Evolutionary conservation across 2,113 vertebrate species (phyloP), one percentile per base, ranked within the genome.

Genomic region (Anguilla rostrata): DNA sequence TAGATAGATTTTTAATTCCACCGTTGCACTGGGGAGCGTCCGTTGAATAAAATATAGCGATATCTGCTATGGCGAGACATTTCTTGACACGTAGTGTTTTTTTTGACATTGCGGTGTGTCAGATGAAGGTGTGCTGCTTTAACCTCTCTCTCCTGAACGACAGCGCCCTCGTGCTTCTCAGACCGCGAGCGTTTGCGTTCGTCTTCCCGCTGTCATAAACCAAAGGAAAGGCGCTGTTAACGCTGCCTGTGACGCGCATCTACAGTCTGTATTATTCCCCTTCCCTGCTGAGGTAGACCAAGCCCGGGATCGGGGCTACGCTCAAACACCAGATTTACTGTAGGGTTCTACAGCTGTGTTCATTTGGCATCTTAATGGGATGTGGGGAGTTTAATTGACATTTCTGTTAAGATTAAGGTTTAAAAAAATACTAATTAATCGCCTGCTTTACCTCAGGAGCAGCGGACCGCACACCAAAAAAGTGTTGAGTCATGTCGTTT

Each of bases 111-210:
- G 26, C 63, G 26, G 63, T 75, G 71, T 75, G 71, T 75, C 71
- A 75, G 71, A 1, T 34, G 71, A 34, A 75, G 71, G 71, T 34
- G 71, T 75, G 0, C 5, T 75, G n/a, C n/a, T 29, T 75, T 75
- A 75, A 75, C 71, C 71, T 75, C 71, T 53, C 71, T 53, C 49
- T 75, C 26, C 71, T 75, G 71, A 75, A 75, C 12, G 71, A n/a
- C 71, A 34, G 71, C 12, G 34, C 71, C 71, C 71, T 34, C 34
- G n/a, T 34, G n/a, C 71, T 75, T 75, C 34, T 75, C 71, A 75
- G 9, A 75, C 71, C 34, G 63, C 20, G 20, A 20, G 26, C 9
- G n/a, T 34, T 29, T 75, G 26, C 12, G 2, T 34, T 75, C n/a
- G 34, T n/a, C 71, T 75, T 75, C 34, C 71, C 12, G n/a, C n/a